A percentile compares a stretch with the other conserved stretches of the same genome.
These are phyloP conservation scores for Agelaius tricolor DNA, from an alignment of 2,113 vertebrate species.

Conservation along the genomic window DNA sequence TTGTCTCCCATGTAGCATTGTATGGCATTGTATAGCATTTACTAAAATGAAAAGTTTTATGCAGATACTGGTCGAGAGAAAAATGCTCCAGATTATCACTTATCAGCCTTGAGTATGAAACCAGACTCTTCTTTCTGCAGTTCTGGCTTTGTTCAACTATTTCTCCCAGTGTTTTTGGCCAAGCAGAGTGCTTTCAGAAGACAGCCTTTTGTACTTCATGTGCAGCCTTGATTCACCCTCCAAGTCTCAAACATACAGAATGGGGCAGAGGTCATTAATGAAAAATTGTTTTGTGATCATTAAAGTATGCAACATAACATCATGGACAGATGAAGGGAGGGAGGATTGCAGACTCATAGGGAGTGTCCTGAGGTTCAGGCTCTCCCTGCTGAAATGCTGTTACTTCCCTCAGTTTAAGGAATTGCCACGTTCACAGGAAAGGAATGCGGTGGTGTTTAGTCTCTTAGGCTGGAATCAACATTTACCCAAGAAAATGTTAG, in stretches of 20 bases:
- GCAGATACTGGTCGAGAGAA: not conserved
- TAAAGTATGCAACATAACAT: slow-evolving; percentile 59
- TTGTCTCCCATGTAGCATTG: not conserved
- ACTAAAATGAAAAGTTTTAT: not conserved
- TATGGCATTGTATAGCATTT: not conserved
- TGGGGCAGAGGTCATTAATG: slow-evolving; percentile 11
- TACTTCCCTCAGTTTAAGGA: slow-evolving; percentile 30
- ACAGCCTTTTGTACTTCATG: not conserved
- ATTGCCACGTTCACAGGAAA: slow-evolving; percentile 51
- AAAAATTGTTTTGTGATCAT: slow-evolving; percentile 49
- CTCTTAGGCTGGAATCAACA: slow-evolving; percentile 30
- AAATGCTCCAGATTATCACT: not conserved
- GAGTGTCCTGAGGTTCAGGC: slow-evolving; percentile 47
- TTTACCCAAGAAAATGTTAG: slow-evolving; percentile 40
- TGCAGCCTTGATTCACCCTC: not conserved
- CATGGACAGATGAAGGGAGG: slow-evolving; percentile 37
- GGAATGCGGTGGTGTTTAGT: slow-evolving; percentile 50
- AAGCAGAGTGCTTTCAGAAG: not conserved
- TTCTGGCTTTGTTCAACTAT: not conserved
- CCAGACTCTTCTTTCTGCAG: not conserved
- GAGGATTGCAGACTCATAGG: slow-evolving; percentile 45
- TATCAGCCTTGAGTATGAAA: not conserved
- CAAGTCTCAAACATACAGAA: not conserved
- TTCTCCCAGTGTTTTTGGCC: not conserved
- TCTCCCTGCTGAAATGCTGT: slow-evolving; percentile 46